Conservation (phyloP, 2,888 invertebrate genomes). For the Aphidoletes aphidimyza region DNA sequence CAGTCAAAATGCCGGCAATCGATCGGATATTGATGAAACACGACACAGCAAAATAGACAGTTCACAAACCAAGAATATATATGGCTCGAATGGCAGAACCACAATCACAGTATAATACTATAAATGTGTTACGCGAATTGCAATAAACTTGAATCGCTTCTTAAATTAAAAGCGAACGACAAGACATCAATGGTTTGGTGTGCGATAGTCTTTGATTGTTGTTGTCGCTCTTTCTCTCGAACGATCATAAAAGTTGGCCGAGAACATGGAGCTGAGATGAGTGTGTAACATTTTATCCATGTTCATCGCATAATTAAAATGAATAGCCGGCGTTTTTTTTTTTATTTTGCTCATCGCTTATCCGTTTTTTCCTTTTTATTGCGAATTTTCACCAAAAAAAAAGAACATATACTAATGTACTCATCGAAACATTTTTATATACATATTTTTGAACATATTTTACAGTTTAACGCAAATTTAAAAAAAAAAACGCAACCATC, state of each 20-base stretch:
- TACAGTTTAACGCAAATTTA: too few relatives aligned
- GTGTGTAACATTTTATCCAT: background rate
- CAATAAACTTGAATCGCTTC: slow-evolving; percentile 12
- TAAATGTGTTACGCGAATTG: background rate
- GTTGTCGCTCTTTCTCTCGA: too few relatives aligned
- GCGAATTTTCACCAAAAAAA: too few relatives aligned
- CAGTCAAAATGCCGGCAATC: background rate
- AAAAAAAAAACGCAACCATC: background rate
- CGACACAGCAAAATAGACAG: background rate
- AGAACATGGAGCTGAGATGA: background rate
- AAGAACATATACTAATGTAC: background rate
- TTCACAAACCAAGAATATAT: too few relatives aligned
- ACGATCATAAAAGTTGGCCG: too few relatives aligned
- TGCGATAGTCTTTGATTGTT: too few relatives aligned
- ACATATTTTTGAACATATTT: background rate
- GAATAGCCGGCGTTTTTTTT: background rate
- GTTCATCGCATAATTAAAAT: background rate
- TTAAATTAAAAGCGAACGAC: background rate
- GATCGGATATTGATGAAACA: background rate
- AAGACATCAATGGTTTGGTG: background rate
- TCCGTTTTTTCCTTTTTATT: background rate
- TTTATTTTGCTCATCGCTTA: background rate
- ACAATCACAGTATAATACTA: background rate
- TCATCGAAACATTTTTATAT: slow-evolving; percentile 7
- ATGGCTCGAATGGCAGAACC: background rate